Evolutionary conservation across 2,113 vertebrate genomes (phyloP).

Genomic region (Apteryx owenii): DNA sequence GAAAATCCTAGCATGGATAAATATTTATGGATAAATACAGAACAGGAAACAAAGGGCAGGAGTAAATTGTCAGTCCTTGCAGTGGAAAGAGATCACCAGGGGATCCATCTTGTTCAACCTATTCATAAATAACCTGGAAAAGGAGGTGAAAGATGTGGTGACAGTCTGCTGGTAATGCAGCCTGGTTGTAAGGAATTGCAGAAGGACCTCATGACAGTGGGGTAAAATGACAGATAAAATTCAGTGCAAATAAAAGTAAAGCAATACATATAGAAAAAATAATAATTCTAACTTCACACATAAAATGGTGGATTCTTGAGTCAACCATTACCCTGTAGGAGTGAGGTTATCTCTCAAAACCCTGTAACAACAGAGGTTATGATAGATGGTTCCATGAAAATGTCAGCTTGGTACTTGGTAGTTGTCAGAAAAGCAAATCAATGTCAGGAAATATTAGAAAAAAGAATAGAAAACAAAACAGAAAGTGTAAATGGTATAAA

Average conservation of each 20-base stretch:
- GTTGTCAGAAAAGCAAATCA: not conserved
- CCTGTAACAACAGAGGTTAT: not conserved
- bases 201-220: not conserved
- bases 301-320: not conserved
- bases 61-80: not conserved
- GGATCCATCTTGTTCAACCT: accelerated
- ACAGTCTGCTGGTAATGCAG: not conserved
- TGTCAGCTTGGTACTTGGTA: not conserved
- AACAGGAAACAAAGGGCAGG: not conserved
- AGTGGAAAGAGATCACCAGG: not conserved
- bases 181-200: not conserved
- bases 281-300: not conserved
- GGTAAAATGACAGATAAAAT: not conserved
- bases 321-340: not conserved
- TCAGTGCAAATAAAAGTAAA: not conserved
- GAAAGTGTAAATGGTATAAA: not conserved
- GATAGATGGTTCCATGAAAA: not conserved
- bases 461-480: not conserved
- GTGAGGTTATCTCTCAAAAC: not conserved
- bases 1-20: not conserved
- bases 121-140: not conserved
- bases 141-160: not conserved
- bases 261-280: not conserved
- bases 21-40: not conserved
- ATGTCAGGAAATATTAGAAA: not conserved